Evolutionary conservation across 2,888 invertebrate genomes (phyloP).

Genomic region (Cerastis rubricosa): DNA sequence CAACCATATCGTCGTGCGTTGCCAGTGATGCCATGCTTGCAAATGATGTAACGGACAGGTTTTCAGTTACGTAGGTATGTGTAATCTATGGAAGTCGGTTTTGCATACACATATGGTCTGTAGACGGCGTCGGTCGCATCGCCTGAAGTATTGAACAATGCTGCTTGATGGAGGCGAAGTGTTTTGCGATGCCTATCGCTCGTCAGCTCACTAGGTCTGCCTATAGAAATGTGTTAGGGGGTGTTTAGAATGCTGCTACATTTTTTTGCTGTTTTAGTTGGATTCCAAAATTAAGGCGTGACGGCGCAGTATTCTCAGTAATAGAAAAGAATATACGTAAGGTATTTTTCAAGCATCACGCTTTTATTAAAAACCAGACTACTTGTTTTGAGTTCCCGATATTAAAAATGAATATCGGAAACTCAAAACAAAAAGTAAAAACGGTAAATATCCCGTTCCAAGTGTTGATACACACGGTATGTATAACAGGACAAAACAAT

Average conservation of each 20-base stretch:
- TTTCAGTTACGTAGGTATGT: background rate
- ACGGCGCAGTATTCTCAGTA: no score
- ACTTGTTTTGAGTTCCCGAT: no score
- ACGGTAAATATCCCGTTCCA: no score
- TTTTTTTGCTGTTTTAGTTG: background rate
- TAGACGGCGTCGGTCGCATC: background rate
- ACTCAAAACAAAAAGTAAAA: no score
- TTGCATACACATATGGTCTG: background rate
- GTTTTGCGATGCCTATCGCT: conserved; percentile 75
- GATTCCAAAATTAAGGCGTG: background rate
- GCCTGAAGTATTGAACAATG: background rate
- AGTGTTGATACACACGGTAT: no score
- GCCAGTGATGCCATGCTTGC: background rate
- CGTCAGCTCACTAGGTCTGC: conserved; percentile 36
- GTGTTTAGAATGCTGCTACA: background rate
- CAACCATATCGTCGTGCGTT: background rate
- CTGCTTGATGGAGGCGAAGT: conserved; percentile 71
- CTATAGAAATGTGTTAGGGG: background rate
- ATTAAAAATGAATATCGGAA: no score
- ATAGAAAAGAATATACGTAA: no score
- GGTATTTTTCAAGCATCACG: no score
- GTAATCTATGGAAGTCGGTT: background rate
- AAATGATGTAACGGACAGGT: background rate
- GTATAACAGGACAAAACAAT: no score
- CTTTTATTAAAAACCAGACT: no score